Percentiles rank a stretch among this genome's conserved stretches.
Conservation (phyloP, 2,797 vertebrate genomes). For the Todus mexicanus region DNA sequence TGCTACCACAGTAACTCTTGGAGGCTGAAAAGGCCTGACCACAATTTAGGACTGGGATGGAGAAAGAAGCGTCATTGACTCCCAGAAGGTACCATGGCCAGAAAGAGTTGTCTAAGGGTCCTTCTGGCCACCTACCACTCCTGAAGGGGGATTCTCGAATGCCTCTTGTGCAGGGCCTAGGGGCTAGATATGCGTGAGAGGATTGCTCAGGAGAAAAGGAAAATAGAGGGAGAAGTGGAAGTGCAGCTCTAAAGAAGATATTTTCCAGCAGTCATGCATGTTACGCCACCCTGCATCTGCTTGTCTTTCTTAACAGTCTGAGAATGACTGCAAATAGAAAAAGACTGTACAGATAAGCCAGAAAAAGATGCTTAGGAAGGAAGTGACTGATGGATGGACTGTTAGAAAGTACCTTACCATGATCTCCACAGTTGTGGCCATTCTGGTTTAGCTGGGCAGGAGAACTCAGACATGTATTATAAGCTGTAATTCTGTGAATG, state of each 20-base stretch:
- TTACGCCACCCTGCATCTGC: neutral
- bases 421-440: neutral
- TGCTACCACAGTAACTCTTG: neutral
- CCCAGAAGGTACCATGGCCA: neutral
- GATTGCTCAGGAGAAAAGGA: neutral
- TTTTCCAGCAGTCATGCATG: neutral
- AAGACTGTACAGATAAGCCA: neutral
- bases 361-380: neutral
- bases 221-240: neutral
- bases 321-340: neutral
- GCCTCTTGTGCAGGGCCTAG: neutral
- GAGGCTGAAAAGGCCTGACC: neutral
- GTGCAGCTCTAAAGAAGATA: neutral
- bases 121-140: neutral
- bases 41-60: neutral
- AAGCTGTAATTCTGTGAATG: neutral
- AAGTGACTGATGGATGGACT: neutral
- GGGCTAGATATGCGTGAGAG: neutral
- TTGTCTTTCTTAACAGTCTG: neutral
- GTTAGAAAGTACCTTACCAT: neutral
- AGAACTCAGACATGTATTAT: neutral
- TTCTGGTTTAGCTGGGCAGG: neutral
- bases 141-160: neutral
- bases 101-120: neutral
- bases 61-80: neutral